Evolutionary conservation across 2,888 invertebrate genomes (phyloP).

Genomic region (Argyresthia goedartella): DNA sequence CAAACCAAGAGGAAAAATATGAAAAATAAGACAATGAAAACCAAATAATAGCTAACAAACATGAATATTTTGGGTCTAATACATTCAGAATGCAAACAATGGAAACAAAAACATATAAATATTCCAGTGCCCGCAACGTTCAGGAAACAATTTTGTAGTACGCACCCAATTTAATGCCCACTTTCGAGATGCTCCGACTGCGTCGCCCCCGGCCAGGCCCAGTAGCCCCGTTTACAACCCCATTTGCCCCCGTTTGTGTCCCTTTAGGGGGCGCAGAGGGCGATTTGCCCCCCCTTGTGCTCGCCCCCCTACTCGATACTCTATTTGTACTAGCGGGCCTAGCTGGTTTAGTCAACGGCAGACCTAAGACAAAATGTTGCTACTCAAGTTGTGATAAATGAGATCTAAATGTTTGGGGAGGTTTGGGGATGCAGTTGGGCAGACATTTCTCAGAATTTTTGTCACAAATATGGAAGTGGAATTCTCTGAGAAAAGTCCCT

Average conservation of each 20-base stretch:
- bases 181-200: conserved; percentile 64
- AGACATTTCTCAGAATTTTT: no score
- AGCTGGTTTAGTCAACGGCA: conserved; percentile 75
- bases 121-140: conserved; percentile 6
- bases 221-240: conserved; percentile 13
- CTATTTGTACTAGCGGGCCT: conserved; percentile 70
- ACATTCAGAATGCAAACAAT: no score
- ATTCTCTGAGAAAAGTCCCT: no score
- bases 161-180: conserved; percentile 71
- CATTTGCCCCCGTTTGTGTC: neutral
- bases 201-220: conserved; percentile 30
- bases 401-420: neutral
- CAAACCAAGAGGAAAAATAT: conserved; percentile 1
- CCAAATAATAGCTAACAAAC: neutral
- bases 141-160: conserved; percentile 21
- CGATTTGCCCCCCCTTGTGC: conserved; percentile 58
- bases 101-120: conserved; percentile 4
- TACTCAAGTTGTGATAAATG: conserved; percentile 2
- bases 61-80: no score
- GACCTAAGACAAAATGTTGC: conserved; percentile 66
- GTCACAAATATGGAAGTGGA: no score
- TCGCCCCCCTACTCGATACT: conserved; percentile 55
- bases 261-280: conserved; percentile 43
- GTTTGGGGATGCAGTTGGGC: neutral
- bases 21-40: neutral